A percentile compares a stretch with the other conserved stretches of the same genome.
Evolutionary conservation across 2,888 invertebrate genomes (phyloP).

Genomic region (Troides helena): DNA sequence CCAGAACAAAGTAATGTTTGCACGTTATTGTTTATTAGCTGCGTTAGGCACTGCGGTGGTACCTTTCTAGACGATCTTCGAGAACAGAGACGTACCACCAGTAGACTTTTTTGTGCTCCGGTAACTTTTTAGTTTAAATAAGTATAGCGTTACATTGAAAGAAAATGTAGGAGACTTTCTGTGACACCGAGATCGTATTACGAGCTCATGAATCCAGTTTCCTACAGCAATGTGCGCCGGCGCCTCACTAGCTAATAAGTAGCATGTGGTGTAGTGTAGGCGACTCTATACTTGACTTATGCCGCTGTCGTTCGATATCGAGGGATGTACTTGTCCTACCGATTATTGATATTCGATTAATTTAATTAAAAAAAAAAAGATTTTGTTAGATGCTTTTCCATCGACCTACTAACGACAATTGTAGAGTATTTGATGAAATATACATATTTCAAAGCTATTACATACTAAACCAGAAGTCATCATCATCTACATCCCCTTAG

Average conservation of each 20-base stretch:
- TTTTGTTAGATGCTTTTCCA: too few species aligned
- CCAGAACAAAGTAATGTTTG: neutral
- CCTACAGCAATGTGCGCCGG: constrained; percentile 15
- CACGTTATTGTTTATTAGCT: too few species aligned
- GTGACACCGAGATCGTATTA: constrained; percentile 16
- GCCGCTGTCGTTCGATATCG: constrained; percentile 21
- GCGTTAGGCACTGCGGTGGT: too few species aligned
- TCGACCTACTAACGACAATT: too few species aligned
- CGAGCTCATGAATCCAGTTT: constrained; percentile 9
- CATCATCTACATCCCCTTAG: too few species aligned
- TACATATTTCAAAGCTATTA: too few species aligned
- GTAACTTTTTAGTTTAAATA: neutral
- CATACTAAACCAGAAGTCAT: too few species aligned
- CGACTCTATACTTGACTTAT: constrained; percentile 15
- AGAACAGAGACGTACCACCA: too few species aligned
- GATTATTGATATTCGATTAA: constrained; percentile 2
- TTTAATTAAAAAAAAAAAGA: too few species aligned
- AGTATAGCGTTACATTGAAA: neutral
- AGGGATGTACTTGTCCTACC: neutral
- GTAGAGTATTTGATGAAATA: too few species aligned
- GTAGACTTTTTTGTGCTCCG: neutral
- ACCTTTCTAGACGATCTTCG: too few species aligned
- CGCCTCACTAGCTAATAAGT: constrained; percentile 27
- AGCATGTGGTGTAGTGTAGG: constrained; percentile 16
- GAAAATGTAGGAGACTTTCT: neutral